These are phyloP conservation scores for Eudemis profundana DNA, from an alignment of 2,888 invertebrate genomes.

Conservation along the genomic window DNA sequence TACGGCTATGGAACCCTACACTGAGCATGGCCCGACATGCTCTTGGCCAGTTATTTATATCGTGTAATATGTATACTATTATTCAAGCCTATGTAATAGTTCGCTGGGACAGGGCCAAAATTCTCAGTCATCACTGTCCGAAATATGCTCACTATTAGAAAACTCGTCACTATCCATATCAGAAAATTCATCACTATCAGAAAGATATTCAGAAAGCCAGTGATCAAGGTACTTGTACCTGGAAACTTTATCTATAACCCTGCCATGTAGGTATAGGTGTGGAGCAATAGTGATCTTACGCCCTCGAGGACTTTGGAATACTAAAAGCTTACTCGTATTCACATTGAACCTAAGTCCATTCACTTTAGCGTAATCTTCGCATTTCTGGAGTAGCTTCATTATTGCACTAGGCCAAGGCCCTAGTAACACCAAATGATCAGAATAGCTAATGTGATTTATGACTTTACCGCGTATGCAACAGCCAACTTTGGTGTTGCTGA, in stretches of 20 bases:
- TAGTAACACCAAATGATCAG: slow-evolving; percentile 15
- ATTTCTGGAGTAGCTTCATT: slow-evolving; percentile 20
- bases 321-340: slow-evolving; percentile 21
- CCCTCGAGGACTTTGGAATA: slow-evolving; percentile 29
- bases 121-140: slow-evolving; percentile 5
- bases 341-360: slow-evolving; percentile 22
- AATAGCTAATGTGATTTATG: slow-evolving; percentile 17
- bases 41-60: too few species aligned
- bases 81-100: too few species aligned
- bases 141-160: slow-evolving; percentile 13
- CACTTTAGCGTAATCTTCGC: slow-evolving; percentile 22
- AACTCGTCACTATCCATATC: slow-evolving; percentile 27
- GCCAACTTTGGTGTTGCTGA: slow-evolving; percentile 24
- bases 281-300: slow-evolving; percentile 21
- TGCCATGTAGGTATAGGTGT: slow-evolving; percentile 19
- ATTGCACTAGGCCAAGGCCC: slow-evolving; percentile 29
- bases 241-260: slow-evolving; percentile 20
- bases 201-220: slow-evolving; percentile 24
- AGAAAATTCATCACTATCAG: slow-evolving; percentile 26
- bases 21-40: too few species aligned
- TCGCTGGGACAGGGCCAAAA: too few species aligned
- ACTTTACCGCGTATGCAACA: slow-evolving; percentile 25
- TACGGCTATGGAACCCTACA: too few species aligned
- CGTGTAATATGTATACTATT: too few species aligned
- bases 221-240: slow-evolving; percentile 23